These are phyloP conservation scores for Urophycis tenuis DNA, from an alignment of 2,797 vertebrate species.

Conservation along the genomic window DNA sequence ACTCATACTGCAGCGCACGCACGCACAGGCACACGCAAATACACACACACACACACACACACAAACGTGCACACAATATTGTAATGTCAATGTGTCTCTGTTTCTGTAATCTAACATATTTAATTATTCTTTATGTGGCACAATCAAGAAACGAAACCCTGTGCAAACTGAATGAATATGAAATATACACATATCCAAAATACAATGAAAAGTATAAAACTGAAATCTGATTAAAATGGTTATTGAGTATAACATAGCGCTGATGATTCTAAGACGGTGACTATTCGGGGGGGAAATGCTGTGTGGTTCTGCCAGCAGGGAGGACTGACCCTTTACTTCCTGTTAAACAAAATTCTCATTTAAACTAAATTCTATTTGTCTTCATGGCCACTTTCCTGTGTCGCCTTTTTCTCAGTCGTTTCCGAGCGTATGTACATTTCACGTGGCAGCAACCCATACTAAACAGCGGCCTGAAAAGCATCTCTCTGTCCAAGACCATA, in stretches of 20 bases:
- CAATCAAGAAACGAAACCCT: background rate
- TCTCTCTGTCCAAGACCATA: conserved; percentile 3
- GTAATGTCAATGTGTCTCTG: background rate
- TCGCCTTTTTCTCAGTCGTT: background rate
- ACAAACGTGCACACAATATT: background rate
- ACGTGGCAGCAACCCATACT: background rate
- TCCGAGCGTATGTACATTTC: background rate
- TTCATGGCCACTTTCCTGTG: background rate
- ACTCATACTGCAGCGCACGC: conserved; percentile 73
- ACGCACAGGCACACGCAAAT: background rate
- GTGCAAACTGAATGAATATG: background rate
- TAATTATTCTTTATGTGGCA: background rate
- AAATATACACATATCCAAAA: background rate
- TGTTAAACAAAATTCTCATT: too few relatives aligned
- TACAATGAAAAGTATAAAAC: background rate
- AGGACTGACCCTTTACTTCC: background rate
- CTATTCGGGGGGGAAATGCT: background rate
- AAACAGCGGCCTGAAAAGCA: background rate
- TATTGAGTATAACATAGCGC: background rate
- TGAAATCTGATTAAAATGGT: background rate
- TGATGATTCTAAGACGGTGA: background rate
- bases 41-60: background rate
- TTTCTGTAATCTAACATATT: background rate
- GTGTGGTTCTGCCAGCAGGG: background rate
- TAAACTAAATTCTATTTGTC: too few relatives aligned